Evolutionary conservation across 2,113 vertebrate genomes (phyloP), one percentile per base, ranked within the genome.

Genomic region (Macquaria ambigua): DNA sequence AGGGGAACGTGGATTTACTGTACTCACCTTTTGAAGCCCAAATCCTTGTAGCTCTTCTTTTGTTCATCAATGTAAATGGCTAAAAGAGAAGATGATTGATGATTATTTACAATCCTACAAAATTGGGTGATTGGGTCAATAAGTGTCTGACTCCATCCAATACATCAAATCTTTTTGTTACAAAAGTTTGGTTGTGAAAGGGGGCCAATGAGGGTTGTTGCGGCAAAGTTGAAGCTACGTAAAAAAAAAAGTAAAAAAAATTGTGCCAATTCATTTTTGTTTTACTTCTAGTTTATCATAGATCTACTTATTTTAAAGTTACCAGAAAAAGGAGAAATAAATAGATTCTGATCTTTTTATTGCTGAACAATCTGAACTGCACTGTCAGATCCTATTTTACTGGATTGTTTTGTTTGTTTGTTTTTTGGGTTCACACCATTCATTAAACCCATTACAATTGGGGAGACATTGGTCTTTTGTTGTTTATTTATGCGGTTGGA

Each of bases 51-150:
- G 82, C 90, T 91, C 88, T 96, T 94, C 91, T 97, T 97, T 55
- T 95, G 93, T 77, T 96, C 95, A 55, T 97, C 96, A 68, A 97
- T 87, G 59, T 95, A 97, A 79, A 97, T 86, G 12, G 96, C 97
- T 97, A 34, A 82, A 83, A 89, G 74, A 83, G 48, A 90, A 82
- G 21, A 67, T 15, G 1, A 74, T 5, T 3, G 0, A 58, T 87
- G 39, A 62, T 77, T 67, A 74, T 61, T 63, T 50, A 46, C 14
- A 50, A 39, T n/a, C 3, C 1, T 3, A 21, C 4, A 15, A 52
- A 52, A 58, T n/a, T n/a, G 2, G 14, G 7, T 1, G 23, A 67
- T 62, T 6, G 18, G 2, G 3, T 55, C 2, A 70, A 1, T 48
- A 1, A 31, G 23, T 21, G 21, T 68, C 18, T 53, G 34, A 52